Evolutionary conservation across 2,797 vertebrate genomes (phyloP), one percentile per base, ranked within the genome.

Genomic region (Epinephelus awoara): DNA sequence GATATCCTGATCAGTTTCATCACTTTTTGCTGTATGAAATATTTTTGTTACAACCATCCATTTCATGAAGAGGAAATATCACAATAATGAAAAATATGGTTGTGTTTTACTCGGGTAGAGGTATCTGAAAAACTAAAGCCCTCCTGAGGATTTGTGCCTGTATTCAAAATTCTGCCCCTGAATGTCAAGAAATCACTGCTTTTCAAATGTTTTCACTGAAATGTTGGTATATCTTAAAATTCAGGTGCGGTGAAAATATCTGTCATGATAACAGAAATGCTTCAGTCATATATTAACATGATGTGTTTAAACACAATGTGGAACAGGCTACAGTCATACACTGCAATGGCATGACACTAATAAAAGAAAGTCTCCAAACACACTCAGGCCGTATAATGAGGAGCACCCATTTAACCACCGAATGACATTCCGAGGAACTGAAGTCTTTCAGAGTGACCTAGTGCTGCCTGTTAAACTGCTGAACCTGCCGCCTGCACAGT

Each of bases 361-460:
- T 67, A 76, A 84, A 79, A 75, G 9, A 40, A 38, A 47, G 40
- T 51, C 46, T 70, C 57, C 38, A 62, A 66, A 40, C 61, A 69
- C 73, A 69, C 63, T 44, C 52, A 49, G 49, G 38, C 27, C 18
- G 12, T 57, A 51, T 64, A 75, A 64, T 9, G 1, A 49, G 47
- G 23, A 77, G 38, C 46, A 42, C 17, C 4, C 15, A 18, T 73
- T 80, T 19, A 58, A 17, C 58, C 74, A 67, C 44, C 23, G 44
- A 79, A 80, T 2, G 21, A 51, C 56, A 85, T 82, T 80, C 79
- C 73, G 75, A 87, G 61, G 81, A 82, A n/a, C n/a, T n/a, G n/a
- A n/a, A n/a, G n/a, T 59, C 70, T 58, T 67, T 61, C 56, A 76
- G 42, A 54, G 29, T 34, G 44, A 73, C 49, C 61, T 1, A 18